Evolutionary conservation across 2,888 invertebrate genomes (phyloP).

Genomic region (Clistopyga incitator): DNA sequence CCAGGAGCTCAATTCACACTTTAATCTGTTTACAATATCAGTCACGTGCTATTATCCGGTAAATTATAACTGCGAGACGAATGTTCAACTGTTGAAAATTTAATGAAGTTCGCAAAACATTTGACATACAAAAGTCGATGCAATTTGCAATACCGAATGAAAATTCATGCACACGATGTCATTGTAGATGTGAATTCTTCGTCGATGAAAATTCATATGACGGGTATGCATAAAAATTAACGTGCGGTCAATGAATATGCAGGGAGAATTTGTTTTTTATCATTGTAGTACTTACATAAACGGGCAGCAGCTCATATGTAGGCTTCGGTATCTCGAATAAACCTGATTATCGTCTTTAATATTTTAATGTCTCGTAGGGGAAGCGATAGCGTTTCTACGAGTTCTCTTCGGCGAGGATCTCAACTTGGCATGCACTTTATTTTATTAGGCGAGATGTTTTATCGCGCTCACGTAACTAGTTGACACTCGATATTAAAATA

Average conservation of each 20-base stretch:
- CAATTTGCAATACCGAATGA: no score
- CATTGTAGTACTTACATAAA: slow-evolving; percentile 78
- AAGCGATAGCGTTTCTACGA: slow-evolving; percentile 46
- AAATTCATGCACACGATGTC: no score
- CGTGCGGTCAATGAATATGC: no score
- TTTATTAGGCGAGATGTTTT: slow-evolving; percentile 33
- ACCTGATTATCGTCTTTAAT: slow-evolving; percentile 59
- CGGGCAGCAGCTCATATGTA: slow-evolving; percentile 81
- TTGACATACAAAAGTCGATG: no score
- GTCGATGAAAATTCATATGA: no score
- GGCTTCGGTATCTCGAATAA: slow-evolving; percentile 69
- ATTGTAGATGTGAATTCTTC: no score
- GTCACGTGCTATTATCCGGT: neutral
- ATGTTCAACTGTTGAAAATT: neutral
- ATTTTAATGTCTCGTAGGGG: slow-evolving; percentile 41
- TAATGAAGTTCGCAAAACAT: no score
- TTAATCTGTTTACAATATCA: neutral
- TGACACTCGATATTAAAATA: neutral
- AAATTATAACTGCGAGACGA: slow-evolving; percentile 48
- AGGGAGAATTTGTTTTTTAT: no score
- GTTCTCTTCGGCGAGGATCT: neutral
- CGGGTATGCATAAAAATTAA: no score
- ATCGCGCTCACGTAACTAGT: neutral
- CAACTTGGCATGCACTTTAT: neutral
- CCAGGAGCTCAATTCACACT: slow-evolving; percentile 34